phyloP scores from a whole-genome alignment of 1,140 invertebrate genomes.

The Euglossa dilemma region DNA sequence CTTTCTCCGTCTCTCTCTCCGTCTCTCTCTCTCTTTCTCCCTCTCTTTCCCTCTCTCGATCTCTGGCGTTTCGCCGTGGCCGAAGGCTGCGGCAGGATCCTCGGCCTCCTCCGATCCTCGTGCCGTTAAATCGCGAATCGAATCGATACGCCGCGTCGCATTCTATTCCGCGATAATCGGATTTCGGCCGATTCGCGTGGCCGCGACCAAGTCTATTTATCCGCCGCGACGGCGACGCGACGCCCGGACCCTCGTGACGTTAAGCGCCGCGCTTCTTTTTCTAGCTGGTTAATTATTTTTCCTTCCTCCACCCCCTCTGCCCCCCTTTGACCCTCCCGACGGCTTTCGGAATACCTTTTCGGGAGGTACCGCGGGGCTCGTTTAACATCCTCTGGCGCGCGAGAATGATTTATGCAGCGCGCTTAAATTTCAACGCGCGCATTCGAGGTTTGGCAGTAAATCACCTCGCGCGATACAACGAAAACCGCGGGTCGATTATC shows the following conservation, averaged over 20 bases:
- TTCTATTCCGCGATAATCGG: slow-evolving; percentile 65
- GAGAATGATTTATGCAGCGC: not conserved
- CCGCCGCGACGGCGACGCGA: slow-evolving; percentile 32
- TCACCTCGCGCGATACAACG: not conserved
- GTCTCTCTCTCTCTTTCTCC: too few species aligned
- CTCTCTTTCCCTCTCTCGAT: too few species aligned
- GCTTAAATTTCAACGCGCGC: not conserved
- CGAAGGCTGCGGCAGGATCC: too few species aligned
- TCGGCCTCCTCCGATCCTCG: not conserved
- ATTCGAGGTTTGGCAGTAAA: not conserved
- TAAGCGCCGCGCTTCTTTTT: slow-evolving; percentile 19
- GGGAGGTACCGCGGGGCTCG: not conserved
- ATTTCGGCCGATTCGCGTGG: slow-evolving; percentile 62
- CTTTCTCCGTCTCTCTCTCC: too few species aligned
- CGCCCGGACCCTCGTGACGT: slow-evolving; percentile 13
- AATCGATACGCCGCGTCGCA: slow-evolving; percentile 65
- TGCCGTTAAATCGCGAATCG: slow-evolving; percentile 61
- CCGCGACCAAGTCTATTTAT: slow-evolving; percentile 59
- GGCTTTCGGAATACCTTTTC: not conserved
- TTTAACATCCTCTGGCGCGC: not conserved
- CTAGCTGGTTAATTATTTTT: not conserved
- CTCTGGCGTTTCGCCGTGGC: too few species aligned
- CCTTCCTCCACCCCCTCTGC: too few species aligned
- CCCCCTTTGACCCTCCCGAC: not conserved
- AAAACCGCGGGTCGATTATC: too few species aligned